Base-by-base conservation (phyloP, 1,140 invertebrate species). In the Caenorhabditis tropicalis region DNA sequence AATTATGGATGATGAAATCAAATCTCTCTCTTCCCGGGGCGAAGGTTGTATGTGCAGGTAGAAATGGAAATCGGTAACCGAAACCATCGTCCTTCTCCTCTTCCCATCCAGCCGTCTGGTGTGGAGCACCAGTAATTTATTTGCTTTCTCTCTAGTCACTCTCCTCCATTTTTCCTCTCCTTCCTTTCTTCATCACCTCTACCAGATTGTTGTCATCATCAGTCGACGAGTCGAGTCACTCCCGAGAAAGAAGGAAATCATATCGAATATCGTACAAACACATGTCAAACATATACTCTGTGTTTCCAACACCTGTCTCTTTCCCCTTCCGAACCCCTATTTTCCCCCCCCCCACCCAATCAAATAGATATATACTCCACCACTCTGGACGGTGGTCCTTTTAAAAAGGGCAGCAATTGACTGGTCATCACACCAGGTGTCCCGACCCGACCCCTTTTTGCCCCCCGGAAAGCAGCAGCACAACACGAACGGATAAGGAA, bases 201-300 rank as follows among this genome's bases (percentile, higher is more conserved):
- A 7, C 58, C 58, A 65, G 58, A 65, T 65, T 65, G 58, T 65
- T 65, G 58, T 65, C 58, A 65, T 65, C 58, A 65, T 65, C 58
- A 65, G 29, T 65, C 31, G 19, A 31, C 6, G 5, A 9, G 53
- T 58, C 9, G 53, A 27, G 9, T 31, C 3, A 27, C 3, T 21
- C 12, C 29, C 21, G 24, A 56, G n/a, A n/a, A n/a, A n/a, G n/a
- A n/a, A n/a, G n/a, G 58, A 65, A 65, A 65, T 65, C 58, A 65
- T 65, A 65, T 65, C 58, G 58, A 65, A 65, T 65, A 65, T 65
- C 58, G 58, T 33, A 36, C 58, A 65, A 33, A 65, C 58, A 65
- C 31, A 33, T 65, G 58, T 65, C 58, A 65, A 65, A 65, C 58
- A 65, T 65, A 19, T 15, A 9, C 29, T 60, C 31, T 15, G 7